Conservation (phyloP, 2,113 vertebrate genomes). For the Phylloscopus trochiloides region DNA sequence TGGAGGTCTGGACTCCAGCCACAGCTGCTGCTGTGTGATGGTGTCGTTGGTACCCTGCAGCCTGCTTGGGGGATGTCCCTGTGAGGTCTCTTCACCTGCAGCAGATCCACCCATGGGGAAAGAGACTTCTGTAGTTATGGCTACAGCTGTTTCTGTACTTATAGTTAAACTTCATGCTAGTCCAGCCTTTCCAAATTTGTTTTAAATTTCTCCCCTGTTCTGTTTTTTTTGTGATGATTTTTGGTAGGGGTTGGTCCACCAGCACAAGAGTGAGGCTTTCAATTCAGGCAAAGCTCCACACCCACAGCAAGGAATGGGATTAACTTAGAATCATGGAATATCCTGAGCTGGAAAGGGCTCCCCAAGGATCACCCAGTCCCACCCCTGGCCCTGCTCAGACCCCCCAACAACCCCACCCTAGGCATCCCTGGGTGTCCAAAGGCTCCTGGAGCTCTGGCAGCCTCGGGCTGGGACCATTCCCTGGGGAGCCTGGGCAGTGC, state of each 20-base stretch:
- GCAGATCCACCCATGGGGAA: not conserved
- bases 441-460: not conserved
- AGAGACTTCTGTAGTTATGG: not conserved
- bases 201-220: not conserved
- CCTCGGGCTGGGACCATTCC: not conserved
- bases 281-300: not conserved
- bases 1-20: not conserved
- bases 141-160: not conserved
- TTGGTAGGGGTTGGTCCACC: not conserved
- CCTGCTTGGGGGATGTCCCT: not conserved
- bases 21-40: not conserved
- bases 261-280: not conserved
- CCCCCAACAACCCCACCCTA: not conserved
- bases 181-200: not conserved
- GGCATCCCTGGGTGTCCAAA: not conserved
- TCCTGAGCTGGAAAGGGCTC: not conserved
- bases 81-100: not conserved
- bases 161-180: not conserved
- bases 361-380: not conserved
- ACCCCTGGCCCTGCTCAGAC: not conserved
- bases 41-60: rapidly evolving
- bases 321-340: not conserved
- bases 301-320: rapidly evolving
- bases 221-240: not conserved
- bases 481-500: not conserved